These are phyloP conservation scores for Trichechus manatus DNA, from an alignment of 2,113 vertebrate species.

Conservation along the genomic window DNA sequence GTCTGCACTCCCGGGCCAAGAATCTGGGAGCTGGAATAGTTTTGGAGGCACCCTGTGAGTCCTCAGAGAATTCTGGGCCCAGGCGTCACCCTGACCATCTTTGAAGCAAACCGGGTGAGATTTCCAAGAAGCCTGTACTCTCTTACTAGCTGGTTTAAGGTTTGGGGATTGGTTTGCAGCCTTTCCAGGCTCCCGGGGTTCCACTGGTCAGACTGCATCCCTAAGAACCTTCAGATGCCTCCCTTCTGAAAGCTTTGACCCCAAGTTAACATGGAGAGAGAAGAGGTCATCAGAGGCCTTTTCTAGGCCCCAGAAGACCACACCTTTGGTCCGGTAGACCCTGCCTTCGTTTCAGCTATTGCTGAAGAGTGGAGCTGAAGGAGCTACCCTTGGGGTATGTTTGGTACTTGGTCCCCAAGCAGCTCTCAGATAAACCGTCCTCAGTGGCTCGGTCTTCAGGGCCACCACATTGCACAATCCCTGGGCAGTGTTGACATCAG, in stretches of 20 bases:
- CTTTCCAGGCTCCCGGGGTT: background rate
- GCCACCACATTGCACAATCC: accelerated
- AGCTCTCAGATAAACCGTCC: background rate
- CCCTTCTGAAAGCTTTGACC: background rate
- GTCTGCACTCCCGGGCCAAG: background rate
- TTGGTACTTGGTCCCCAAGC: accelerated
- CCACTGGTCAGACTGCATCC: background rate
- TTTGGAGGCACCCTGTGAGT: background rate
- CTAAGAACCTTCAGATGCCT: background rate
- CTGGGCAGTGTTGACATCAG: accelerated
- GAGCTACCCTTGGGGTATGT: too few species aligned
- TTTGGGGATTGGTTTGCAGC: background rate
- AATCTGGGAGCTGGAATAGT: background rate
- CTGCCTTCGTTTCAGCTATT: background rate
- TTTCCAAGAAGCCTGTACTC: background rate
- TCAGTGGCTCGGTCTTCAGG: background rate
- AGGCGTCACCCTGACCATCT: background rate
- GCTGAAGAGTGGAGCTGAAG: background rate
- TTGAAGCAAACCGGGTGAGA: background rate
- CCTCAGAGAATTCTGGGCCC: background rate
- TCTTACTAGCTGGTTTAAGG: background rate
- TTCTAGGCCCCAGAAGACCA: background rate
- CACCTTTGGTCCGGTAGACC: background rate
- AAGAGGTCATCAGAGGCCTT: background rate
- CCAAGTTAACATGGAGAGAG: background rate